phyloP scores from a whole-genome alignment of 2,888 invertebrate genomes.

The Polydrusus tereticollis region DNA sequence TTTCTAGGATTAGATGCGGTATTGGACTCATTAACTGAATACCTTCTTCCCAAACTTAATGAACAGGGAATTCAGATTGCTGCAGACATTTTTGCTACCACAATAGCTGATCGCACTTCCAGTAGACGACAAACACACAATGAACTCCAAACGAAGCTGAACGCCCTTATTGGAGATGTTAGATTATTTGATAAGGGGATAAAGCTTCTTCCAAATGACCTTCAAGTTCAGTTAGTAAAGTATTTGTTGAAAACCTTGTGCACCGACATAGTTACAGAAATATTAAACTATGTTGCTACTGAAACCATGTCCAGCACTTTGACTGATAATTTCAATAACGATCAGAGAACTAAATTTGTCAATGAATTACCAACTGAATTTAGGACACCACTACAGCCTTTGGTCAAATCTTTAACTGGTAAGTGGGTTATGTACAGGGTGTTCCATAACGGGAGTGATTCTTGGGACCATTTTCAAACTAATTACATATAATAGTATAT shows the following conservation, averaged over 20 bases:
- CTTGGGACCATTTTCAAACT: too few relatives aligned
- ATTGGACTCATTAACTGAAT: constrained; percentile 75
- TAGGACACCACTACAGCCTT: constrained; percentile 74
- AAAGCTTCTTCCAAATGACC: constrained; percentile 73
- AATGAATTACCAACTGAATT: constrained; percentile 79
- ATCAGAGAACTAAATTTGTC: constrained; percentile 79
- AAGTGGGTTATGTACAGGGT: background rate
- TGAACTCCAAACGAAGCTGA: constrained; percentile 86
- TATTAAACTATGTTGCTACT: constrained; percentile 82
- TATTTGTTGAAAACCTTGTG: constrained; percentile 89
- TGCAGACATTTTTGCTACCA: constrained; percentile 80
- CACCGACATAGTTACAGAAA: constrained; percentile 83
- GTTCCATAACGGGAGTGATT: too few relatives aligned
- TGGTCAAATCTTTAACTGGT: constrained; percentile 78
- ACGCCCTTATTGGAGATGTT: constrained; percentile 80
- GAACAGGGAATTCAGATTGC: constrained; percentile 77
- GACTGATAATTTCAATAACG: constrained; percentile 73
- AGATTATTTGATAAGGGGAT: constrained; percentile 86
- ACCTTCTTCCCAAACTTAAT: constrained; percentile 80
- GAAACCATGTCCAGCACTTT: constrained; percentile 77
- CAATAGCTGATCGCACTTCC: constrained; percentile 78
- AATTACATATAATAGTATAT: too few relatives aligned
- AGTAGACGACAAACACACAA: constrained; percentile 83
- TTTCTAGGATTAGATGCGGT: constrained; percentile 76
- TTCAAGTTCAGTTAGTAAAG: constrained; percentile 81